phyloP scores from a whole-genome alignment of 1,140 invertebrate genomes.

The Yoshiicerus persimilis region DNA sequence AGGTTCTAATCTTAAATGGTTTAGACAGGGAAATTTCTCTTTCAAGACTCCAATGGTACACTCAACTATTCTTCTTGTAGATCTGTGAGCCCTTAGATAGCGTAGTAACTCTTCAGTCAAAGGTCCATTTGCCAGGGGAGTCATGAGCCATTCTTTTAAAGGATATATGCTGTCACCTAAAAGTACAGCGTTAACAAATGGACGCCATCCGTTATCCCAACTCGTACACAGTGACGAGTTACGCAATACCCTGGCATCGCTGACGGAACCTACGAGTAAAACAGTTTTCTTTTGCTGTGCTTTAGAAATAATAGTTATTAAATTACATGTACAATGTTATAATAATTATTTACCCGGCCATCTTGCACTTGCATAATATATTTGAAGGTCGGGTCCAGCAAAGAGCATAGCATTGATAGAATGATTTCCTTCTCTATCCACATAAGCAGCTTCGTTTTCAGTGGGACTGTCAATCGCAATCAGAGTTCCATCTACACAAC shows the following conservation, averaged over 20 bases:
- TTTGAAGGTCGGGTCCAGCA: constrained; percentile 44
- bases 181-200: constrained; percentile 18
- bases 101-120: not conserved
- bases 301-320: no score
- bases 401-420: constrained; percentile 48
- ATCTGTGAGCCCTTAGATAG: not conserved
- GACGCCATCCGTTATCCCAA: constrained; percentile 6
- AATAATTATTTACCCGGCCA: constrained; percentile 25
- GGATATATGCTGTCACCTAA: constrained; percentile 37
- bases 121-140: not conserved
- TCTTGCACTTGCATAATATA: constrained; percentile 46
- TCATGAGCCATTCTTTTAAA: constrained; percentile 39
- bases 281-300: no score
- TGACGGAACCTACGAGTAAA: not conserved
- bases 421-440: constrained; percentile 49
- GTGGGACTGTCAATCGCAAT: constrained; percentile 46
- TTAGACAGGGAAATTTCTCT: not conserved
- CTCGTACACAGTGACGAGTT: not conserved
- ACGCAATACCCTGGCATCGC: not conserved
- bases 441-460: constrained; percentile 44
- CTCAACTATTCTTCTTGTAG: not conserved
- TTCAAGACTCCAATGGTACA: not conserved
- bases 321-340: not conserved
- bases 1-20: not conserved
- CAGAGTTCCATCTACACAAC: constrained; percentile 44